Conservation (phyloP, 2,113 vertebrate genomes). For the Shinisaurus crocodilurus region DNA sequence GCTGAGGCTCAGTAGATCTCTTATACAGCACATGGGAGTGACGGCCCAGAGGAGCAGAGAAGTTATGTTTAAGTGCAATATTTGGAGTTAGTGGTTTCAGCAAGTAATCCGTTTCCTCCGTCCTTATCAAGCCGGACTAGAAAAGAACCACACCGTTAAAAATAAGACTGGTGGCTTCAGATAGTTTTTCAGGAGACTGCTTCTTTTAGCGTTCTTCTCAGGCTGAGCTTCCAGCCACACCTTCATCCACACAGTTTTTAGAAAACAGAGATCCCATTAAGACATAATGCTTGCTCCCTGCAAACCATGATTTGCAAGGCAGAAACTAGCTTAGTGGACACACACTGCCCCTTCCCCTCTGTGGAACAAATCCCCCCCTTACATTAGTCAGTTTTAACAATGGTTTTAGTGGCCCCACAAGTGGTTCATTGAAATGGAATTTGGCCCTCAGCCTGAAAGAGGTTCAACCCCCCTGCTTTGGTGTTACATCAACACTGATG, state of each 20-base stretch:
- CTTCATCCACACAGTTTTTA: background rate
- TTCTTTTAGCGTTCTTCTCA: background rate
- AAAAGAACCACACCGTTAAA: constrained; percentile 61
- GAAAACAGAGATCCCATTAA: background rate
- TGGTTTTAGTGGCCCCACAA: background rate
- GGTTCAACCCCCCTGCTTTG: too few relatives aligned
- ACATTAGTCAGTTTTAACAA: background rate
- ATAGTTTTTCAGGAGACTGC: background rate
- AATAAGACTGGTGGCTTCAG: background rate
- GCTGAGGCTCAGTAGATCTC: constrained; percentile 60
- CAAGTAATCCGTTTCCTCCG: constrained; percentile 85
- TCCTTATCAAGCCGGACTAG: constrained; percentile 91
- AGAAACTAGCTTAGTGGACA: background rate
- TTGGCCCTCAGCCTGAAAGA: too few relatives aligned
- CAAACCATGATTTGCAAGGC: background rate
- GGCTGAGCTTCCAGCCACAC: background rate
- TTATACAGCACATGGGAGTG: constrained; percentile 89
- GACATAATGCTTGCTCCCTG: background rate
- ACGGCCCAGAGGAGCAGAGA: constrained; percentile 61
- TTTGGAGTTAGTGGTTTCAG: constrained; percentile 81
- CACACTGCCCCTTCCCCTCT: background rate
- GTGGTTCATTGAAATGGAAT: background rate
- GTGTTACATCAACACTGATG: background rate
- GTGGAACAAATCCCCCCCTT: background rate
- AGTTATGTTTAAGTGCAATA: constrained; percentile 69